Base-by-base conservation (phyloP, 2,797 vertebrate genomes). In the Lagorchestes hirsutus region DNA sequence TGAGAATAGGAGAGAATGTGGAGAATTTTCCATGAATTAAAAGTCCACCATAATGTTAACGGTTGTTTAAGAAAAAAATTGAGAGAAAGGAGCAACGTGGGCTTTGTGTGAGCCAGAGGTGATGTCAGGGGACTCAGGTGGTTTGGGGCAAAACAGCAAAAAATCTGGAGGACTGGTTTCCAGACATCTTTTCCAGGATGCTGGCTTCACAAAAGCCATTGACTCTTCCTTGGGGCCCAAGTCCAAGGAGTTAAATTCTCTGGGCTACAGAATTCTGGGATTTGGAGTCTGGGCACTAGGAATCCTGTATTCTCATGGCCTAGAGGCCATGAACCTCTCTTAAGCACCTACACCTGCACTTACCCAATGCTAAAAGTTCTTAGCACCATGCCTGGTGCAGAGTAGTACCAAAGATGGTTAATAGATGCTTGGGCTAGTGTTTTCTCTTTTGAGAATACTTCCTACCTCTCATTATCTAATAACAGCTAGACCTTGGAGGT, bases 91-190 rank as follows among this genome's bases (percentile, higher is more conserved):
- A 55, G 87, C 87, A 93, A n/a, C 28, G 12, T 58, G 57, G 13
- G 74, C 74, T 54, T 82, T 50, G 58, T 55, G 50, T 11, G 92
- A n/a, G 55, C 40, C 94, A 18, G 55, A 94, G 90, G 52, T 59
- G 50, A 96, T 92, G 58, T 90, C 55, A 11, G 24, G 27, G 50
- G 62, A 92, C 82, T 91, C 57, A 74, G 62, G 31, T 90, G 62
- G 95, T 94, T 96, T 93, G 90, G 22, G 82, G 91, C 94, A 95
- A 27, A 87, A 87, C 74, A 94, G 95, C 92, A 55, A 90, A 95
- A 92, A 87, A 87, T 46, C 74, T 50, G 40, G 74, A 87, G 92
- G 91, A 24, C 50, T 1, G 9, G 10, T 96, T 94, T 95, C 92
- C 82, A 91, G 57, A 54, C 14, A 5, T 55, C 40, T 55, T 94